Base-by-base conservation (phyloP, 2,113 vertebrate genomes). In the Eretmochelys imbricata region DNA sequence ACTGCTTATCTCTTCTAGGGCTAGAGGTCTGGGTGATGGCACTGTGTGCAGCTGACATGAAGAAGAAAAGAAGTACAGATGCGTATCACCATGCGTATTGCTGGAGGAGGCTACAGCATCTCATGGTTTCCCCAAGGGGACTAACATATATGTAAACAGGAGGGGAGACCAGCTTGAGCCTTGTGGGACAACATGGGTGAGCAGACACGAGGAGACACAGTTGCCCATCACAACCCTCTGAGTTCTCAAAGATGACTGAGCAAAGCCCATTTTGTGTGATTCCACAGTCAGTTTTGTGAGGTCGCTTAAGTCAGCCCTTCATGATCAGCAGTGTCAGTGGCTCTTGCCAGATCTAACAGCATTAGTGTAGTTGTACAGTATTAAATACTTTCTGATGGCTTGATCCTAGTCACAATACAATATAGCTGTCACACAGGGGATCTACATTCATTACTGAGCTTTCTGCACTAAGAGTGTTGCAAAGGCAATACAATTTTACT, bases 1-100 rank as follows among this genome's bases (percentile, higher is more conserved):
- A 46, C 31, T 90, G 51, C 38, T 93, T 82, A n/a, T 87, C 46
- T 90, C 25, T 90, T n/a, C 35, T n/a, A 83, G 4, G 25, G 6
- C 27, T 13, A 79, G 50, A 87, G 80, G 53, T 20, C 0, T 85
- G 38, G 50, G 46, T 54, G 53, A 92, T 92, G 19, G 75, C 65
- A 54, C 19, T 2, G 1, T 10, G 46, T 59, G 42, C 11, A 82
- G n/a, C 81, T 87, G 65, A 11, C 1, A 2, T 25, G 75, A 69
- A 90, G 84, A 89, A 89, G 17, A 10, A 94, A 72, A 90, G 84
- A 89, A 90, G 20, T 12, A 94, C 86, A 89, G 89, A 84, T 24
- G 1, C 42, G 51, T 27, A 11, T 17, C 1, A 2, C 25, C 1
- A 2, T n/a, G 35, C 69, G 62, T 0, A 0, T 2, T 94, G 42